Percentiles rank a stretch among this genome's conserved stretches.
Evolutionary conservation across 2,797 vertebrate species (phyloP).

Genomic region (Parambassis ranga): DNA sequence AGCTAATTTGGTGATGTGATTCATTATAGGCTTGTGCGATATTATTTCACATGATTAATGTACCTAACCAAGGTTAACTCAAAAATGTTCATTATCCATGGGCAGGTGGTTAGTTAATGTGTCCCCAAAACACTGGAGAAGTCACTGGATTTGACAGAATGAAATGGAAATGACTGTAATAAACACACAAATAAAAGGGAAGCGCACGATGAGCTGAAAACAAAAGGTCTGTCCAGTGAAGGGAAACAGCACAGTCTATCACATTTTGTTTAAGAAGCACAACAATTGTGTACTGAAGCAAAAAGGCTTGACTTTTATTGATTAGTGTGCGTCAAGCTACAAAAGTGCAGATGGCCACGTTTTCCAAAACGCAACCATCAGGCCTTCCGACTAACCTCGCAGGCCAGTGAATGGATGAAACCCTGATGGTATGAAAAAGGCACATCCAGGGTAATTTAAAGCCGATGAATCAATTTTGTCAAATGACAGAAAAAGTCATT

Average conservation of each 20-base stretch:
- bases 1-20: constrained; percentile 74
- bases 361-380: too few species aligned
- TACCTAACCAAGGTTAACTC: constrained; percentile 59
- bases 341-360: background rate
- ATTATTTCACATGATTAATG: constrained; percentile 66
- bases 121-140: constrained; percentile 50
- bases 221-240: background rate
- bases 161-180: constrained; percentile 36
- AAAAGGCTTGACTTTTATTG: background rate
- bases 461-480: background rate
- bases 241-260: background rate
- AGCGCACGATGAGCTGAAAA: background rate
- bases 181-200: constrained; percentile 4
- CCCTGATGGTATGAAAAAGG: too few species aligned
- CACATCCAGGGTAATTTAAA: background rate
- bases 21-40: constrained; percentile 61
- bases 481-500: background rate
- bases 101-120: constrained; percentile 51
- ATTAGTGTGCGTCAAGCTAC: background rate
- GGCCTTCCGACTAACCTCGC: too few species aligned
- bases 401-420: too few species aligned
- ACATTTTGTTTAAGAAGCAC: too few species aligned
- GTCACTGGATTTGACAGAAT: constrained; percentile 46
- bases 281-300: background rate
- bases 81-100: constrained; percentile 61